Base-by-base conservation (phyloP, 1,140 invertebrate species). In the Brevipalpus yothersi region DNA sequence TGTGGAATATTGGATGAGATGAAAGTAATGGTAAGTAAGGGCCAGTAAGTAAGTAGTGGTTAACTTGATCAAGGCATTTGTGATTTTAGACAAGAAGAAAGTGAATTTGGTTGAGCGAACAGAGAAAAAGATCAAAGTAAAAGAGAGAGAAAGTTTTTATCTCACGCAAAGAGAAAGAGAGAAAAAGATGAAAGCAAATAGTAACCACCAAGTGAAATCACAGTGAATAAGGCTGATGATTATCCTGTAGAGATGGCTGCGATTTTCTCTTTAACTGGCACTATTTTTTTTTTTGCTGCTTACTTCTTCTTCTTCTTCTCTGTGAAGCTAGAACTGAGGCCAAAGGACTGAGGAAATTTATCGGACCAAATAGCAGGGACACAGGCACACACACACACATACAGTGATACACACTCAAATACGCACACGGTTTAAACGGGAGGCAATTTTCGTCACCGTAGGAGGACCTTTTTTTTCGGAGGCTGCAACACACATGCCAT, bases 111-210 rank as follows among this genome's bases (percentile, higher is more conserved):
- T 15, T 31, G 41, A n/a, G 17, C 42, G 40, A 19, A 58, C 19
- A 49, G 45, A 49, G 57, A 58, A 41, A 58, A 19, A 58, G 57
- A 49, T 5, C 41, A 58, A n/a, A 58, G 57, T 45, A n/a, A 58
- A 8, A 45, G 43, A 45, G 43, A 45, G 43, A 45, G 43, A 45
- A 17, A 45, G 43, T 15, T 15, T 15, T 45, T 19, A 51, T 19
- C 21, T n/a, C 49, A 51, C n/a, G 21, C 21, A 19, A 51, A 51
- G 21, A 19, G 12, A 17, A 15, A n/a, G 8, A 19, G 9, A 51
- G n/a, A n/a, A 15, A 9, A 17, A 4, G 12, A 17, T n/a, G 3
- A 51, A 51, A 51, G 49, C 10, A 19, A 51, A 10, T 10, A 51
- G 49, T 17, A 51, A 51, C n/a, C n/a, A 51, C n/a, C 21, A n/a